Evolutionary conservation across 2,113 vertebrate genomes (phyloP), one percentile per base, ranked within the genome.

Genomic region (Dasyurus viverrinus): DNA sequence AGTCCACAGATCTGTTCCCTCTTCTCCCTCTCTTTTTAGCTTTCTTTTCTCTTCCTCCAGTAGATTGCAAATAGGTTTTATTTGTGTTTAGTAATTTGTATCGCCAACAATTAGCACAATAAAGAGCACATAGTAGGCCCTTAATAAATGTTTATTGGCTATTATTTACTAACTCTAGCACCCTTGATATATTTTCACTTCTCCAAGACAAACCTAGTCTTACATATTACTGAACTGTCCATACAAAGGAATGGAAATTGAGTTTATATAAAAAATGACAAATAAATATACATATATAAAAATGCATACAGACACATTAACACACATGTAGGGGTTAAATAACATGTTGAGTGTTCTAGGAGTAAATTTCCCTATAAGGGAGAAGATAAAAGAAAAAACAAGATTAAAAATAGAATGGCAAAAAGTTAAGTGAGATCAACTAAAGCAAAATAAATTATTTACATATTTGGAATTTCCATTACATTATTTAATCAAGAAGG

Each of bases 381-480:
- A 89, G 22, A 12, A 68, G 94, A 90, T 22, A 48, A 91, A 52
- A 92, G 42, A 25, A 93, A 4, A 76, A 76, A 22, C 2, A 42
- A 76, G 16, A 8, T 22, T 42, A 76, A 68, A 55, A 76, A 42
- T 22, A 22, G 36, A 76, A 84, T 3, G 48, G 54, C 60, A 60
- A 94, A 95, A 97, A 89, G n/a, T 90, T 91, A 93, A 93, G 36
- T 55, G 42, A 54, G 16, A 14, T 22, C 52, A 54, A 93, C 27
- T 89, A 94, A 94, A 57, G 36, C 68, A 94, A 95, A 16, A 68
- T 2, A 93, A n/a, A 4, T 54, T 53, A 93, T 94, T 89, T 90
- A 90, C 3, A 53, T 11, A 90, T 9, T 2, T 84, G 36, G 30
- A 14, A 92, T 90, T 92, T 92, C 95, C 7, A 54, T 0, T 52